phyloP scores from a whole-genome alignment of 2,888 invertebrate genomes.

The Cosmopolites sordidus region DNA sequence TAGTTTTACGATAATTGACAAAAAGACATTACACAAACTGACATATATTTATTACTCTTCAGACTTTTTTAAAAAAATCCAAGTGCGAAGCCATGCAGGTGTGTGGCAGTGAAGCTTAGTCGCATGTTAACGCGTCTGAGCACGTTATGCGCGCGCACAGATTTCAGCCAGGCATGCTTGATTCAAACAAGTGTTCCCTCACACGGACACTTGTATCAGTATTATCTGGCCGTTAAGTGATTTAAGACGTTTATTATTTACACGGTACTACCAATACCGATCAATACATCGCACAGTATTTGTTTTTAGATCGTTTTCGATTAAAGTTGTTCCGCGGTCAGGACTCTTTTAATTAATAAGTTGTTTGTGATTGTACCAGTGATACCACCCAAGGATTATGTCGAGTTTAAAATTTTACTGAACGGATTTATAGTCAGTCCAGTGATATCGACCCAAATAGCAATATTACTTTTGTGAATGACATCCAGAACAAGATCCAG shows the following conservation, averaged over 20 bases:
- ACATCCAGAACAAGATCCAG: constrained; percentile 34
- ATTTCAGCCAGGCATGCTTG: constrained; percentile 15
- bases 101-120: too few relatives aligned
- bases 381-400: constrained; percentile 26
- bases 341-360: constrained; percentile 13
- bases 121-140: constrained; percentile 1
- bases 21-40: too few relatives aligned
- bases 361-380: constrained; percentile 22
- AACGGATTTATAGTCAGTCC: constrained; percentile 4
- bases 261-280: constrained; percentile 4
- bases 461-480: constrained; percentile 31
- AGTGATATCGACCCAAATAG: not conserved
- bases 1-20: too few relatives aligned
- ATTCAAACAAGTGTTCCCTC: constrained; percentile 28
- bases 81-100: too few relatives aligned
- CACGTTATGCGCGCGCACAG: constrained; percentile 35
- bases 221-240: constrained; percentile 26
- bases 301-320: constrained; percentile 21
- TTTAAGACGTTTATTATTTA: constrained; percentile 21
- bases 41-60: too few relatives aligned
- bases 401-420: constrained; percentile 13
- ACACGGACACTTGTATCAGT: constrained; percentile 30
- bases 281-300: constrained; percentile 16
- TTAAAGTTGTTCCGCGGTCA: constrained; percentile 3
- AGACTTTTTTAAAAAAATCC: too few relatives aligned